These are phyloP conservation scores for Nymphalis urticae DNA, from an alignment of 2,888 invertebrate species.

Conservation along the genomic window DNA sequence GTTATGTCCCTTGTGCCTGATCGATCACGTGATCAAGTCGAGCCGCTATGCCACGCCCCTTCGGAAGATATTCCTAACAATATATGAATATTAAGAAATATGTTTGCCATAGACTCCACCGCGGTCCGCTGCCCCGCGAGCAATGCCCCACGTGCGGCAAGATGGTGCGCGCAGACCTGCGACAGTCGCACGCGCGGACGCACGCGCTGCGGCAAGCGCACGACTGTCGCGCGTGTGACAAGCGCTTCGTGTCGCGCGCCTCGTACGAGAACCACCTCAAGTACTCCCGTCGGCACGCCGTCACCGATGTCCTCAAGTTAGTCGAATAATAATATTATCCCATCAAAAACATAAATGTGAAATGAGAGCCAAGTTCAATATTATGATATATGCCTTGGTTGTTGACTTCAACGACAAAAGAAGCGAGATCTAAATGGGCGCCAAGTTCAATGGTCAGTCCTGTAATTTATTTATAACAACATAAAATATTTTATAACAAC, in stretches of 20 bases:
- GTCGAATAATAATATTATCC: slow-evolving; percentile 30
- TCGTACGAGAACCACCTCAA: slow-evolving; percentile 65
- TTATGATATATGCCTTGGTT: no score
- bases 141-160: slow-evolving; percentile 57
- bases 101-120: slow-evolving; percentile 40
- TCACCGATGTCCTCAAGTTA: slow-evolving; percentile 54
- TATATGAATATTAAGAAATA: background rate
- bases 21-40: no score
- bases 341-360: no score
- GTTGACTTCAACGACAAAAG: no score
- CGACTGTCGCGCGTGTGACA: slow-evolving; percentile 55
- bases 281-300: slow-evolving; percentile 56
- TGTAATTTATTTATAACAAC: no score
- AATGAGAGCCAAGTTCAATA: no score
- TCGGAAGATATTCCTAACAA: background rate
- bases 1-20: no score
- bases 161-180: slow-evolving; percentile 51
- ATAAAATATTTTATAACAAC: no score
- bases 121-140: slow-evolving; percentile 47
- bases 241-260: slow-evolving; percentile 55
- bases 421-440: no score
- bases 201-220: slow-evolving; percentile 47
- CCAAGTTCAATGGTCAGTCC: no score
- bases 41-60: no score
- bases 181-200: slow-evolving; percentile 50